Evolutionary conservation across 2,113 vertebrate species (phyloP), one percentile per base, ranked within the genome.

Genomic region (Leptobrachium ailaonicum): DNA sequence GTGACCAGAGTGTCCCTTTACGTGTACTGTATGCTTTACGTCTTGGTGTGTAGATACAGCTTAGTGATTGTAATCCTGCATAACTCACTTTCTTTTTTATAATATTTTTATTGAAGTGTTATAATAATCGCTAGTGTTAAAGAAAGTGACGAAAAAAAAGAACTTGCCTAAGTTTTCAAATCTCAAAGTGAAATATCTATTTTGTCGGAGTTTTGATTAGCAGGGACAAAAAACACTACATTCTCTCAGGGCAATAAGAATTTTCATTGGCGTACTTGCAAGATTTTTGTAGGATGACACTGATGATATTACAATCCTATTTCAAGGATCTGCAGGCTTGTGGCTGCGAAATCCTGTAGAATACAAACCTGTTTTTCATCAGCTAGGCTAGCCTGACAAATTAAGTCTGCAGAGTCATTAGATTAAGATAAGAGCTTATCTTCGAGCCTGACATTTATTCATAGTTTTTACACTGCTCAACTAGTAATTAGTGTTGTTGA

Each of bases 401-500:
- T 97, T 94, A 97, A 96, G 93, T 93, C 94, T 93, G 92, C 89
- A 91, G 91, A 97, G 94, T 96, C 96, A 95, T 97, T 96, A 96
- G 95, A 97, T 98, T 95, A 95, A 96, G 95, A 99, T 96, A 97
- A 98, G 95, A 95, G 95, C 92, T 95, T 97, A 96, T 98, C 96
- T 98, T 89, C 77, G 88, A 93, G 90, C 93, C 92, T 96, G 94
- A 97, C 95, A 96, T 96, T 97, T 97, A 96, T 95, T 94, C 94
- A 87, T 93, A 92, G 93, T 94, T 96, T 95, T 94, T 94, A 91
- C 91, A 93, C 94, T 92, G 93, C 93, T 95, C 92, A 88, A 91
- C 92, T 90, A 88, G 92, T 95, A 97, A 98, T 98, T 97, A 96
- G 94, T 91, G 94, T 84, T 88, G 94, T 92, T 94, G 92, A 93